Base-by-base conservation (phyloP, 2,888 invertebrate genomes). In the Alsophila aescularia region DNA sequence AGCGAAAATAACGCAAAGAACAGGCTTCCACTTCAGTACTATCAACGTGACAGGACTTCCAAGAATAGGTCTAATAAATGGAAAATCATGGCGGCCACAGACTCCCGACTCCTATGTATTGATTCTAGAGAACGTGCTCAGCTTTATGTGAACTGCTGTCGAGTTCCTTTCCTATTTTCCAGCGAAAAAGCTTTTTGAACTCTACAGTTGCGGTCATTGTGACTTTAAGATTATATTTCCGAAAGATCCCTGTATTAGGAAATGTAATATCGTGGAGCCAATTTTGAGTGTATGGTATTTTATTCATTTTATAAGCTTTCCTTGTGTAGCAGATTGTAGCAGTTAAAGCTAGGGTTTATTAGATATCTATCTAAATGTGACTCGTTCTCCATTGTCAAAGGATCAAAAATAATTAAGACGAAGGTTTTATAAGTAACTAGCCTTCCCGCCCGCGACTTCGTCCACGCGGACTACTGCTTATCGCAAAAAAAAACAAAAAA, bases 131-230 rank as follows among this genome's bases (percentile, higher is more conserved):
- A 67, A 75, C 75, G 74, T 77, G 71, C 62, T 53, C 49, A 49
- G 68, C 60, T 72, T 72, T 72, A 75, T 71, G 62, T 60, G 69
- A 70, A 71, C 63, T 62, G 62, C 66, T 62, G 52, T 58, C 49
- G 60, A 69, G 68, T 73, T 73, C 73, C n/a, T 78, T 78, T 77
- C 77, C 70, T 73, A 73, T 77, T 76, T 77, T 70, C 67, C 58
- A 13, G 9, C 14, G 16, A 13, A 10, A 36, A 35, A 21, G 29
- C 24, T 36, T 42, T 41, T 36, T 29, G 36, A 36, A 21, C 13
- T 18, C 16, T 9, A 13, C 41, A 42, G 27, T 35, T 35, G 35
- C 16, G 34, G 24, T 27, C 34, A 29, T 8, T 36, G 41, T 18
- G 7, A 43, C 12, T 13, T 32, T 18, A 16, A 7, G 14, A 48